Base-by-base conservation (phyloP, 2,888 invertebrate species). In the Encarsia formosa region DNA sequence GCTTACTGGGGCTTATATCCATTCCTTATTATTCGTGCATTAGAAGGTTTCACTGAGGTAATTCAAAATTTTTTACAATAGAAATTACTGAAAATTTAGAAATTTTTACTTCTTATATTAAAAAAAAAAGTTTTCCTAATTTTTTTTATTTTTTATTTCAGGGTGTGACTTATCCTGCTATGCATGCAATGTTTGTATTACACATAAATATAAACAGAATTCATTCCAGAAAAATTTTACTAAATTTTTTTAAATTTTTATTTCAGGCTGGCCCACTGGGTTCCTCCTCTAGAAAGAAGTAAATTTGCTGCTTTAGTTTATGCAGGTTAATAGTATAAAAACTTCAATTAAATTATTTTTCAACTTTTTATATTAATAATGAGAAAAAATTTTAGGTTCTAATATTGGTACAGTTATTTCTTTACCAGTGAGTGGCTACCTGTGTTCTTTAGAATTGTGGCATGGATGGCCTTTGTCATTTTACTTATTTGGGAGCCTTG, bases 121-220 rank as follows among this genome's bases (percentile, higher is more conserved):
- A 26, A 26, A 26, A 11, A 26, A 26, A 8, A 26, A 26, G 6
- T 26, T 26, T 26, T 8, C 11, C 11, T 11, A 6, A 6, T 6
- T 42, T 43, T 23, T 43, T 42, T 23, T 2, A 45, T 31, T 13
- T 49, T 26, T 49, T 54, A 52, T 66, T 67, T 52, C 59, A 82
- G 81, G 91, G 91, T 26, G 91, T 93, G 5, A 91, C 91, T 6
- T 94, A 91, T 74, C 96, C 96, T 15, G 88, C 93, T 0, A 93
- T 95, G 91, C 92, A 95, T 73, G 87, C 88, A 16, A 87, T 96
- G 86, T n/a, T n/a, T n/a, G n/a, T n/a, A n/a, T n/a, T n/a, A n/a
- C n/a, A n/a, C n/a, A n/a, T n/a, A n/a, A n/a, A n/a, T n/a, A n/a
- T n/a, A n/a, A n/a, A n/a, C n/a, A n/a, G n/a, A n/a, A n/a, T n/a